Conservation (phyloP, 2,113 vertebrate genomes). For the Centrocercus urophasianus region DNA sequence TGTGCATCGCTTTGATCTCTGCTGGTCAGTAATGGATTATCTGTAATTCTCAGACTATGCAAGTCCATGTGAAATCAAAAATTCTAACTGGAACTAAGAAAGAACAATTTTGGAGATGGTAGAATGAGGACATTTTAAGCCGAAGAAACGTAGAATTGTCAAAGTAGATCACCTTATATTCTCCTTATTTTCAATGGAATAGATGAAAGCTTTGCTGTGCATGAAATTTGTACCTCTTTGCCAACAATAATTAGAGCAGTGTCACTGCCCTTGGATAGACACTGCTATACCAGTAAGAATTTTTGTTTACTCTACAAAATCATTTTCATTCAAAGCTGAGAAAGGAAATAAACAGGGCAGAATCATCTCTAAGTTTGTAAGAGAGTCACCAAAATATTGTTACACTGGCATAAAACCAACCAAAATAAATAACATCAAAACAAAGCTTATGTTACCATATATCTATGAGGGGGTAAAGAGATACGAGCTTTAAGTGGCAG, state of each 20-base stretch:
- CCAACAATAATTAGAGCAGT: not conserved
- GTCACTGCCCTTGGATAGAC: not conserved
- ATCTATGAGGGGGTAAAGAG: not conserved
- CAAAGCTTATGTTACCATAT: not conserved
- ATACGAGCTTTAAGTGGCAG: fast-evolving
- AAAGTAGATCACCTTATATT: not conserved
- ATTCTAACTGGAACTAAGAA: not conserved
- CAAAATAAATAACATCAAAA: not conserved
- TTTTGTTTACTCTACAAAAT: not conserved
- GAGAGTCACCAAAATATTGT: not conserved
- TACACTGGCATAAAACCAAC: not conserved
- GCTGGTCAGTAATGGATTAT: not conserved
- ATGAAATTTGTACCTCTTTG: not conserved
- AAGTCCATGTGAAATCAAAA: not conserved
- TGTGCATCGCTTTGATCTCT: not conserved
- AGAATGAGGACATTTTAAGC: not conserved
- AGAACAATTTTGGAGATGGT: not conserved
- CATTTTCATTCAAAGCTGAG: not conserved
- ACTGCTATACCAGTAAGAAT: not conserved
- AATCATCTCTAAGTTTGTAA: not conserved
- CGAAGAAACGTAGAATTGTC: not conserved
- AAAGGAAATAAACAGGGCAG: not conserved
- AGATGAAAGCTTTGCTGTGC: not conserved
- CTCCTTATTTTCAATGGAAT: not conserved
- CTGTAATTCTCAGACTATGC: not conserved